These are phyloP conservation scores for Acromyrmex echinatior DNA, from an alignment of 1,140 invertebrate genomes.

Conservation along the genomic window DNA sequence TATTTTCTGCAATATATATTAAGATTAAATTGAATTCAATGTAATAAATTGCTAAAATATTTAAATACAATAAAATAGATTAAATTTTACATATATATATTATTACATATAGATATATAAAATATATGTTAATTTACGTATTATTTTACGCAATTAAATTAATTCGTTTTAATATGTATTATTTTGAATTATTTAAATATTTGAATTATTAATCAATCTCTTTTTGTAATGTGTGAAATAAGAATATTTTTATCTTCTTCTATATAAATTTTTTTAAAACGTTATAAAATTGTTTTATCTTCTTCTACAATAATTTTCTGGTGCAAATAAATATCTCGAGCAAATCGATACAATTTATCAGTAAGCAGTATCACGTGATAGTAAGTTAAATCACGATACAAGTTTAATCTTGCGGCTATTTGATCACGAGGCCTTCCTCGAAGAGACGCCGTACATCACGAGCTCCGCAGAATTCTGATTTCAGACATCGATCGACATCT, in stretches of 20 bases:
- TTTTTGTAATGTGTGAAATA: neutral
- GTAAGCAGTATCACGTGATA: conserved; percentile 35
- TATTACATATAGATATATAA: neutral
- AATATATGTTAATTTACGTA: neutral
- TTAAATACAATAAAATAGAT: neutral
- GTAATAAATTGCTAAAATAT: neutral
- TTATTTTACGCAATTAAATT: neutral
- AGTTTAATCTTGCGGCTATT: conserved; percentile 50
- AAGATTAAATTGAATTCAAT: conserved; percentile 28
- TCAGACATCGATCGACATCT: conserved; percentile 48
- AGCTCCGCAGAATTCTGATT: conserved; percentile 50
- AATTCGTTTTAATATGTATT: neutral
- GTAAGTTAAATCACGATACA: conserved; percentile 54
- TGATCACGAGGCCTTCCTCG: conserved; percentile 30
- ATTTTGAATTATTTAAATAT: conserved; percentile 5
- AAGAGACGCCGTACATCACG: conserved; percentile 13
- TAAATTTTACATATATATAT: neutral
- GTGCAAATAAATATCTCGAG: neutral
- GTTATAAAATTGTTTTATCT: neutral
- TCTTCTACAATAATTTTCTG: neutral
- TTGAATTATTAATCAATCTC: neutral
- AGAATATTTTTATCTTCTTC: neutral
- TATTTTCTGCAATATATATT: neutral
- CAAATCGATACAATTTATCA: conserved; percentile 18
- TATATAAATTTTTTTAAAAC: neutral